A percentile compares a stretch with the other conserved stretches of the same genome.
Evolutionary conservation across 2,113 vertebrate species (phyloP).

Genomic region (Oncorhynchus nerka): DNA sequence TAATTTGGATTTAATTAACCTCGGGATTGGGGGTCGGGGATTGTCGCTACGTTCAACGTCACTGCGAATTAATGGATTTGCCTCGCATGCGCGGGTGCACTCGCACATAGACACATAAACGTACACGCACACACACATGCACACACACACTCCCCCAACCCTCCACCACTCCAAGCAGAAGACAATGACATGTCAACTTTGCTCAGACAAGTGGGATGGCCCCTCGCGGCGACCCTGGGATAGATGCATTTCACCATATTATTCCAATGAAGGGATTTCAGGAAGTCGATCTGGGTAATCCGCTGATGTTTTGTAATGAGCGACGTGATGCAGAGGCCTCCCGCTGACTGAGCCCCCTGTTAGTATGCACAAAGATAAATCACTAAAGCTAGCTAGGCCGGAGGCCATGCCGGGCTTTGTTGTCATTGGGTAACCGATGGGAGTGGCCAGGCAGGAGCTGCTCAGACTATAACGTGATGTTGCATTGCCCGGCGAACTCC

Average conservation of each 20-base stretch:
- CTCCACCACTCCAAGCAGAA: conserved; percentile 32
- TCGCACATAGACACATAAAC: conserved; percentile 2
- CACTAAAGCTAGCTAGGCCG: conserved; percentile 42
- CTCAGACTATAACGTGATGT: conserved; percentile 50
- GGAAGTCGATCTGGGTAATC: conserved; percentile 69
- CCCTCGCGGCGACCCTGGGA: conserved; percentile 37
- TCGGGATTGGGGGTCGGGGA: conserved; percentile 56
- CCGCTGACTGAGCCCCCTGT: conserved; percentile 61
- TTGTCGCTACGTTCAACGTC: conserved; percentile 26
- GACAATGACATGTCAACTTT: conserved; percentile 55
- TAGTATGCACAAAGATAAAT: conserved; percentile 60
- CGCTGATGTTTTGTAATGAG: conserved; percentile 59
- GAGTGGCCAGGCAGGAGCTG: conserved; percentile 35
- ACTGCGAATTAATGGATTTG: conserved; percentile 53
- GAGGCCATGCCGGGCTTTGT: conserved; percentile 43
- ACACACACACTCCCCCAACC: neutral
- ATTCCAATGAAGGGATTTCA: conserved; percentile 74
- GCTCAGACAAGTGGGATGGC: conserved; percentile 38
- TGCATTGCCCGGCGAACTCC: neutral
- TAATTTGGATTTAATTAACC: conserved; percentile 80
- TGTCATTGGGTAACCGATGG: conserved; percentile 42
- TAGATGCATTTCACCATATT: conserved; percentile 60
- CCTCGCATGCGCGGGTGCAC: conserved; percentile 20
- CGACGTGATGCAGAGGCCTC: conserved; percentile 36
- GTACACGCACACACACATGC: neutral